Percentiles rank a stretch among this genome's conserved stretches.
Conservation (phyloP, 2,797 vertebrate genomes). For the Pampus argenteus region DNA sequence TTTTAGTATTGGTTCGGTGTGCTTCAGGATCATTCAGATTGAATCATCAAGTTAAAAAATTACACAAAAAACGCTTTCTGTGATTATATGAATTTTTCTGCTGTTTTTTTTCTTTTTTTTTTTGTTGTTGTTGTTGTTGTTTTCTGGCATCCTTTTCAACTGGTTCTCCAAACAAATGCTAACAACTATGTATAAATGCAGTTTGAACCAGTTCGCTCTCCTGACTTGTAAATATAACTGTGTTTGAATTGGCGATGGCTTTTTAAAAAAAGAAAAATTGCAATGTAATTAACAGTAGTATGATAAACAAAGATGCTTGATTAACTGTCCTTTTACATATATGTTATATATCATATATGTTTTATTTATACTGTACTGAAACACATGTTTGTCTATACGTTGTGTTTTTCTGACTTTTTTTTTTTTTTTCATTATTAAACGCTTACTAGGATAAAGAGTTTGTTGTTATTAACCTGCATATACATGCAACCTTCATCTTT, state of each 20-base stretch:
- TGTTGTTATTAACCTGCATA: not conserved
- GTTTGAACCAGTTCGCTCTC: constrained; percentile 36
- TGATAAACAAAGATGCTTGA: constrained; percentile 55
- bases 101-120: too few species aligned
- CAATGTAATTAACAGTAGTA: constrained; percentile 56
- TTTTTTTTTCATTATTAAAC: constrained; percentile 79
- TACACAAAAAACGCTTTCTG: not conserved
- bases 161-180: constrained; percentile 14
- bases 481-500: constrained; percentile 7
- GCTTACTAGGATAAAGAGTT: constrained; percentile 43
- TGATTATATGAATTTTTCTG: not conserved
- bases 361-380: constrained; percentile 76
- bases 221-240: constrained; percentile 69
- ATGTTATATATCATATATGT: constrained; percentile 70
- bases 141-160: not conserved
- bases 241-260: constrained; percentile 48
- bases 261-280: constrained; percentile 33
- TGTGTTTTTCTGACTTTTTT: constrained; percentile 65
- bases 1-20: constrained; percentile 8
- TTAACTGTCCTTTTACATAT: constrained; percentile 59
- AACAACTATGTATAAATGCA: constrained; percentile 18
- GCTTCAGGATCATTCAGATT: constrained; percentile 3
- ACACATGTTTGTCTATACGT: constrained; percentile 48
- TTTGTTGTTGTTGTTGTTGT: too few species aligned
- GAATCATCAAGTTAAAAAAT: constrained; percentile 8